Conservation (phyloP, 2,113 vertebrate genomes). For the Vombatus ursinus region DNA sequence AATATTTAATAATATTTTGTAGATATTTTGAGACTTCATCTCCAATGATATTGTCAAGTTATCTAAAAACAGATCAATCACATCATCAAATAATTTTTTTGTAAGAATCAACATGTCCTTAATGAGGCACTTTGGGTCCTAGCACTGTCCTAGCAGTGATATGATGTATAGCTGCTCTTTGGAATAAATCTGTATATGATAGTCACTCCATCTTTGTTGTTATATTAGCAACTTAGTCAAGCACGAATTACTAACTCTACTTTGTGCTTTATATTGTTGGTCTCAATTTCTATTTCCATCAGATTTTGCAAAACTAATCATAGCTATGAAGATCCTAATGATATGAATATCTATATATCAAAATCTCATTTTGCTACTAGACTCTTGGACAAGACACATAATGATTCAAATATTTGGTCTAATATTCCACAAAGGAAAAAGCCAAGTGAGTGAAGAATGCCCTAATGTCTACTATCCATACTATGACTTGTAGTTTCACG, state of each 20-base stretch:
- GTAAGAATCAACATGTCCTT: background rate
- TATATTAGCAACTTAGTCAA: background rate
- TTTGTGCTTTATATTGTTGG: background rate
- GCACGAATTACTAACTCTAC: background rate
- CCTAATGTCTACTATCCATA: no score
- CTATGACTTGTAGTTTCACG: no score
- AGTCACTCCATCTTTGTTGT: background rate
- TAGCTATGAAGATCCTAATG: background rate
- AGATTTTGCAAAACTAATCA: conserved; percentile 5
- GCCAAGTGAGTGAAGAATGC: no score
- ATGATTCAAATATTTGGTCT: no score
- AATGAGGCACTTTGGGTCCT: background rate
- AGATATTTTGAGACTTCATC: background rate
- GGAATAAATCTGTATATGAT: background rate
- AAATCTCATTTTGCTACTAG: background rate
- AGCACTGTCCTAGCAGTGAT: background rate
- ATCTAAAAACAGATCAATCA: background rate
- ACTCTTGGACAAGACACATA: no score
- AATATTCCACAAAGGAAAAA: no score
- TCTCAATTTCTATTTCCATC: background rate
- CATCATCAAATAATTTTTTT: conserved; percentile 19
- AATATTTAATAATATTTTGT: conserved; percentile 31
- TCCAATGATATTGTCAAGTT: background rate
- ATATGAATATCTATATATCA: background rate
- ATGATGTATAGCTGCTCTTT: background rate